Percentiles rank a stretch among this genome's conserved stretches.
These are phyloP conservation scores for Drosophila erecta DNA, from an alignment of 1,140 invertebrate species.

Conservation along the genomic window DNA sequence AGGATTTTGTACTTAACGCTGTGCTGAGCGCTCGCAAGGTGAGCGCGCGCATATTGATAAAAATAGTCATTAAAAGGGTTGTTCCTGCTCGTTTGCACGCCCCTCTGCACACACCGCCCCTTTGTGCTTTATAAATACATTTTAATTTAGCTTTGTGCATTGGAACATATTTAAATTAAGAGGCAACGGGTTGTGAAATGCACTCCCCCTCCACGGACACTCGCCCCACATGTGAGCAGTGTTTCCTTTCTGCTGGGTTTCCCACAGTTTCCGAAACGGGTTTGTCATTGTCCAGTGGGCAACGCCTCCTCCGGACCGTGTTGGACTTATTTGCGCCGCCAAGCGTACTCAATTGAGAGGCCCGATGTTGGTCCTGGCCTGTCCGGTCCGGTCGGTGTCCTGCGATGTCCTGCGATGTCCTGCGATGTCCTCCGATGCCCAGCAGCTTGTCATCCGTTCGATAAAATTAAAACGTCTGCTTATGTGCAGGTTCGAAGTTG, in stretches of 20 bases:
- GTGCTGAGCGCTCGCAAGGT: slow-evolving; percentile 41
- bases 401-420: slow-evolving; percentile 34
- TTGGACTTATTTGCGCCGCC: slow-evolving; percentile 68
- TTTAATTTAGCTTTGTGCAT: slow-evolving; percentile 81
- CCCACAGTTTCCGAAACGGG: slow-evolving; percentile 69
- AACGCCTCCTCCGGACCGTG: slow-evolving; percentile 24
- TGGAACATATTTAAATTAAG: slow-evolving; percentile 83
- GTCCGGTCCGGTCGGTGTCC: slow-evolving; percentile 13
- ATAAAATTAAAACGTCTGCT: slow-evolving; percentile 80
- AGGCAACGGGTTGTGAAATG: slow-evolving; percentile 77
- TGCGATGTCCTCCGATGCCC: slow-evolving; percentile 45
- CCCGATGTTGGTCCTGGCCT: slow-evolving; percentile 23
- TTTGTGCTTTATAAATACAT: slow-evolving; percentile 70
- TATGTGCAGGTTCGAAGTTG: slow-evolving; percentile 59
- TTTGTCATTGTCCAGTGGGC: slow-evolving; percentile 70
- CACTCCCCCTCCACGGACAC: slow-evolving; percentile 29
- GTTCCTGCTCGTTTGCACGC: slow-evolving; percentile 11
- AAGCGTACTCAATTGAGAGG: slow-evolving; percentile 70
- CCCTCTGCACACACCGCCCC: not conserved
- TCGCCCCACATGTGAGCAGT: slow-evolving; percentile 19
- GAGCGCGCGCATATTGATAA: slow-evolving; percentile 67
- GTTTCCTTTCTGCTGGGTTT: slow-evolving; percentile 33
- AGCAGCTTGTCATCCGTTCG: slow-evolving; percentile 62
- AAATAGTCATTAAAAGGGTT: slow-evolving; percentile 77
- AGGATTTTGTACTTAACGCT: slow-evolving; percentile 58